Conservation (phyloP, 1,140 invertebrate species). For the Copidosoma floridanum region DNA sequence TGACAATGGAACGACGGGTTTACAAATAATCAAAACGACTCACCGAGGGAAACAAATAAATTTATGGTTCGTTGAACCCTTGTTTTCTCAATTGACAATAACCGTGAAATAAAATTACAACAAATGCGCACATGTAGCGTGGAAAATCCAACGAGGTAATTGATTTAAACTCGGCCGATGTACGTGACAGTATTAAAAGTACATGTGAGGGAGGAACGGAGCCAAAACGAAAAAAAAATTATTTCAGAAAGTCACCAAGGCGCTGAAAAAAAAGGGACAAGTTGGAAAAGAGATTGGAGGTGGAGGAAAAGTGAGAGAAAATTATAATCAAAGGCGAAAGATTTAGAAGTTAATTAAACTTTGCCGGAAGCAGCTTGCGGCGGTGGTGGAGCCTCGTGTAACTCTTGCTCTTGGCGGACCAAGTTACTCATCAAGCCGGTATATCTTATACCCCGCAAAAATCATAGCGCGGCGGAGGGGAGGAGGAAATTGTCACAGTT, state of each 20-base stretch:
- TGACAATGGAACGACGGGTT: neutral
- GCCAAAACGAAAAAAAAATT: too few relatives aligned
- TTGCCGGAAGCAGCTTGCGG: constrained; percentile 11
- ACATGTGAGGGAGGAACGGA: too few relatives aligned
- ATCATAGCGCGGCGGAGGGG: neutral
- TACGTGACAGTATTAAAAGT: too few relatives aligned
- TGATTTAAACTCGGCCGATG: too few relatives aligned
- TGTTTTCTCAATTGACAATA: neutral
- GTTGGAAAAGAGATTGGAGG: neutral
- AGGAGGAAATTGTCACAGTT: neutral
- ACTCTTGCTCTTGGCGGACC: neutral
- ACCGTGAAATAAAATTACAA: neutral
- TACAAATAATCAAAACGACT: neutral
- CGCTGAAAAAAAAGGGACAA: too few relatives aligned
- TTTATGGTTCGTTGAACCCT: neutral
- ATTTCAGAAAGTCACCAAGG: too few relatives aligned
- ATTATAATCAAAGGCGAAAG: constrained; percentile 23
- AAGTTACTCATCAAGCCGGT: neutral
- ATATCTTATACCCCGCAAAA: neutral
- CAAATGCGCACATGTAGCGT: too few relatives aligned
- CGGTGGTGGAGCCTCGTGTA: neutral
- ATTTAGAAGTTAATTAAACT: constrained; percentile 27
- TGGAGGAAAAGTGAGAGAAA: constrained; percentile 6
- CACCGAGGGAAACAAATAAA: neutral
- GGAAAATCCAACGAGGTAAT: too few relatives aligned